Percentiles rank a stretch among this genome's conserved stretches.
Evolutionary conservation across 1,140 invertebrate species (phyloP).

Genomic region (Brachionus paranguensis): DNA sequence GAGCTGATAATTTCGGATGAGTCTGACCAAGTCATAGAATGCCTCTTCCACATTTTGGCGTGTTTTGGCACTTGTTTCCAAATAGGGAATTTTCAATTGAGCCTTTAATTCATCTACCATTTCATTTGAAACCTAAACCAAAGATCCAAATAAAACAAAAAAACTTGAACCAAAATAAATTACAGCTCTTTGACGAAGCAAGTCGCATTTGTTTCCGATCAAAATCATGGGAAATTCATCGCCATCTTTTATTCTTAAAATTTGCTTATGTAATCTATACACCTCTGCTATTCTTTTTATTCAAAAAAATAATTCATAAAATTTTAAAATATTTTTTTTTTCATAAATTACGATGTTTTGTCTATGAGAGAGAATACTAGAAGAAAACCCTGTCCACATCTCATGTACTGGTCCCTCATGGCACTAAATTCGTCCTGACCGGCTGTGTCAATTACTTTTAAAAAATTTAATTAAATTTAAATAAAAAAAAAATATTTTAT

Average conservation of each 20-base stretch:
- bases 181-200: slow-evolving; percentile 75
- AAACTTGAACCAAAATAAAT: slow-evolving; percentile 43
- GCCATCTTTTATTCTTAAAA: slow-evolving; percentile 78
- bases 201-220: slow-evolving; percentile 82
- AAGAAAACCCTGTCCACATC: slow-evolving; percentile 59
- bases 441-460: slow-evolving; percentile 76
- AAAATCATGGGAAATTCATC: slow-evolving; percentile 82
- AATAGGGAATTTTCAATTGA: slow-evolving; percentile 60
- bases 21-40: slow-evolving; percentile 74
- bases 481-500: not conserved
- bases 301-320: not conserved
- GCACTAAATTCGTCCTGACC: slow-evolving; percentile 94
- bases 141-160: not conserved
- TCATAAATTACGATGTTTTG: slow-evolving; percentile 77
- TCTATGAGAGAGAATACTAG: slow-evolving; percentile 85
- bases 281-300: slow-evolving; percentile 55
- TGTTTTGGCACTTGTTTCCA: slow-evolving; percentile 89
- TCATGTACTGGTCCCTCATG: slow-evolving; percentile 88
- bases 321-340: slow-evolving; percentile 50
- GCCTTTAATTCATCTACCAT: slow-evolving; percentile 18
- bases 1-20: slow-evolving; percentile 6
- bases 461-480: not conserved
- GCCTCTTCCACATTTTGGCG: slow-evolving; percentile 83
- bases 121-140: slow-evolving; percentile 26
- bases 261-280: slow-evolving; percentile 85